Evolutionary conservation across 2,888 invertebrate species (phyloP).

Genomic region (Operophtera brumata): DNA sequence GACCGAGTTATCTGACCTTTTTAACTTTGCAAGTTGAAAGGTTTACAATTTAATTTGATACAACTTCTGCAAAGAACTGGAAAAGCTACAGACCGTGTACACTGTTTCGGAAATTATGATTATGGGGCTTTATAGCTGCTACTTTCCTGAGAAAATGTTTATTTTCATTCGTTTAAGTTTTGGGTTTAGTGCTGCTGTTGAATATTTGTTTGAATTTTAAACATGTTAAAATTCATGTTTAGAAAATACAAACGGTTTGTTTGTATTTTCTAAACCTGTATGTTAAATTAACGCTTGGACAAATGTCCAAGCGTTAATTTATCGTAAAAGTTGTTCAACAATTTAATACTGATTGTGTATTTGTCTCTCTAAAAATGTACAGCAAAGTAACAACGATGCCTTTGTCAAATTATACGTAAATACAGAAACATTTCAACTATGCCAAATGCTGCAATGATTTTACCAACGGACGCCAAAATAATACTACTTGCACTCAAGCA

Average conservation of each 20-base stretch:
- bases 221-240: neutral
- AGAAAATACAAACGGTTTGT: neutral
- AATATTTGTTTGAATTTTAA: neutral
- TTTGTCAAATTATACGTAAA: neutral
- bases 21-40: constrained; percentile 18
- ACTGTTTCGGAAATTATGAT: constrained; percentile 25
- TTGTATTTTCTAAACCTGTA: neutral
- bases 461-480: too few relatives aligned
- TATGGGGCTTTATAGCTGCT: constrained; percentile 22
- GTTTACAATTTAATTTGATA: constrained; percentile 29
- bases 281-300: neutral
- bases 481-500: too few relatives aligned
- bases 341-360: neutral
- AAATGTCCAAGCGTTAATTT: neutral
- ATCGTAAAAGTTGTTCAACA: neutral
- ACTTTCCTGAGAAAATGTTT: constrained; percentile 15
- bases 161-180: constrained; percentile 12
- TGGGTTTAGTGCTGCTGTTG: neutral
- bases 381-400: neutral
- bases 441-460: too few relatives aligned
- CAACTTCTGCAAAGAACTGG: constrained; percentile 24
- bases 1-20: constrained; percentile 9
- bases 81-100: constrained; percentile 14
- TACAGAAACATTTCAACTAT: too few relatives aligned
- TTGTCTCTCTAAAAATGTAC: neutral